Conservation (phyloP, 2,888 invertebrate species). For the Polymixis flavicincta region DNA sequence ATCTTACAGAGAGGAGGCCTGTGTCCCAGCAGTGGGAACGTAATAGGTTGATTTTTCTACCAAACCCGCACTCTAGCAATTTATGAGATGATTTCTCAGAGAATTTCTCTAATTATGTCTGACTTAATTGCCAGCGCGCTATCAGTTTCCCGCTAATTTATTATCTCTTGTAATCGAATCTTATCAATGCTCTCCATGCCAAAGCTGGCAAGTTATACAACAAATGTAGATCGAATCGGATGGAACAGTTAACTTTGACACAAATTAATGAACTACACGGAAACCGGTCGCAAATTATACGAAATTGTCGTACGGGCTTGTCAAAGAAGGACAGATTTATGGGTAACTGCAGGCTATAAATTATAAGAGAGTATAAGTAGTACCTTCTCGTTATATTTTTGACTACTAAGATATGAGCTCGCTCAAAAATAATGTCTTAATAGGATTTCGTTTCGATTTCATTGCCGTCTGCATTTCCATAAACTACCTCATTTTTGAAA, state of each 20-base stretch:
- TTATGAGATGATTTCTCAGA: too few relatives aligned
- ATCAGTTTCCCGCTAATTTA: not conserved
- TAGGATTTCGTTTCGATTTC: slow-evolving; percentile 24
- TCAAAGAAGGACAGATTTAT: slow-evolving; percentile 37
- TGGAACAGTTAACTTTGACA: slow-evolving; percentile 30
- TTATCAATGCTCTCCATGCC: not conserved
- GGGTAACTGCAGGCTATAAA: slow-evolving; percentile 1
- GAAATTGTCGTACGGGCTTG: slow-evolving; percentile 17
- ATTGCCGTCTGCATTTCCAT: slow-evolving; percentile 27
- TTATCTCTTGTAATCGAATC: not conserved
- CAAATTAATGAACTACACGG: not conserved
- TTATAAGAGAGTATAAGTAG: not conserved
- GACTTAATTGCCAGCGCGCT: not conserved
- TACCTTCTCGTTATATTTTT: not conserved
- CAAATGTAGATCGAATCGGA: slow-evolving; percentile 1
- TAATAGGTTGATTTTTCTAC: not conserved
- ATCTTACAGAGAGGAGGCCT: too few relatives aligned
- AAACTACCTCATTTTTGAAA: slow-evolving; percentile 3
- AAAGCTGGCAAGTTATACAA: slow-evolving; percentile 1
- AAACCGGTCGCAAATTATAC: slow-evolving; percentile 16
- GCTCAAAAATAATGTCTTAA: not conserved
- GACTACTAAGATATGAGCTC: not conserved
- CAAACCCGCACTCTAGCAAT: not conserved
- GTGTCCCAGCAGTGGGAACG: not conserved
- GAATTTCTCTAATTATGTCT: too few relatives aligned